phyloP scores from a whole-genome alignment of 2,888 invertebrate species.

The Dendrolimus pini region DNA sequence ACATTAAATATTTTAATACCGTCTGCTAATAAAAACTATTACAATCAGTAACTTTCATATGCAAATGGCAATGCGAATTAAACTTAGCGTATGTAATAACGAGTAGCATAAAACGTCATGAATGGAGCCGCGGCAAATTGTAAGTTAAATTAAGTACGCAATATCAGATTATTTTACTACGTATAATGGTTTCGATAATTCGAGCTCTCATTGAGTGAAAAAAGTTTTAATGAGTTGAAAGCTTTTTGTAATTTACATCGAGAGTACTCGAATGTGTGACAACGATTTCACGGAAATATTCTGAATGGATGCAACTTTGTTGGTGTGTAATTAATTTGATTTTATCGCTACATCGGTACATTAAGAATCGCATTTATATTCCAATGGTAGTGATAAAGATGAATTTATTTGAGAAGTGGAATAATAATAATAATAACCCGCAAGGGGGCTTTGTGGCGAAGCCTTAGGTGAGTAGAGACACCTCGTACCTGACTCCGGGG shows the following conservation, averaged over 20 bases:
- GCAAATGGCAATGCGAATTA: conserved; percentile 21
- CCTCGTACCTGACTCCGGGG: no score
- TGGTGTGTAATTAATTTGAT: conserved; percentile 4
- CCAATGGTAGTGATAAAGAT: not conserved
- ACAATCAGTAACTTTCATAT: conserved; percentile 28
- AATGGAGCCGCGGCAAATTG: conserved; percentile 15
- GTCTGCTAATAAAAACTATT: conserved; percentile 20
- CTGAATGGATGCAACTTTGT: conserved; percentile 6
- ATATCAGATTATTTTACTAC: not conserved
- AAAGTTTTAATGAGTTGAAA: conserved; percentile 25
- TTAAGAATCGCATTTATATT: not conserved
- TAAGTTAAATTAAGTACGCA: not conserved
- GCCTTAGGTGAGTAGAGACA: no score
- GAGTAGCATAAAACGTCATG: conserved; percentile 17
- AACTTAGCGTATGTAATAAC: conserved; percentile 20
- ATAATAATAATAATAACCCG: no score
- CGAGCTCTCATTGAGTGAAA: conserved; percentile 15
- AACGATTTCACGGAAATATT: not conserved
- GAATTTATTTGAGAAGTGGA: not conserved
- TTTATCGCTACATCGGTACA: not conserved
- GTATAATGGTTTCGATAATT: conserved; percentile 15
- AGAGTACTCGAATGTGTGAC: not conserved
- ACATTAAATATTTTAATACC: conserved; percentile 28
- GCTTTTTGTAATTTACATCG: conserved; percentile 24
- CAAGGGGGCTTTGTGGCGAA: no score